Conservation (phyloP, 2,888 invertebrate genomes). For the Drosophila percnosoma region DNA sequence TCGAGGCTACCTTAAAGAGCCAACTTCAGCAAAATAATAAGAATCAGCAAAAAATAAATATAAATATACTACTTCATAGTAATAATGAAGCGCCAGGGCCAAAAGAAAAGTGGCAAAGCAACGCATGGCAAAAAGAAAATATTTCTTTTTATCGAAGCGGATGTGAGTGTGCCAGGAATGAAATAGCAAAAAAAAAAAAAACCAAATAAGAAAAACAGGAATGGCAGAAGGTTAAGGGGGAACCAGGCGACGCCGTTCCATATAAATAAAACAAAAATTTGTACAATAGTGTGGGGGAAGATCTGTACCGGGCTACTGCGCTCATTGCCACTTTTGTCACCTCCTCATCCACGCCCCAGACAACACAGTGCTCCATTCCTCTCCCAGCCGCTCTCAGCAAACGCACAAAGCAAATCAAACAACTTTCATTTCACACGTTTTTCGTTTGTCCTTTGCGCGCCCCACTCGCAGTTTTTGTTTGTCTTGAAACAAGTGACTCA, state of each 20-base stretch:
- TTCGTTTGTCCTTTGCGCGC: slow-evolving; percentile 56
- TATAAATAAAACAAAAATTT: slow-evolving; percentile 76
- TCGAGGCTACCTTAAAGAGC: slow-evolving; percentile 71
- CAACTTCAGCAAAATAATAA: slow-evolving; percentile 67
- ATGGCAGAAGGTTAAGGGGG: slow-evolving; percentile 17
- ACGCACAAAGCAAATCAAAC: slow-evolving; percentile 65
- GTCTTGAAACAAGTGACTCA: slow-evolving; percentile 75
- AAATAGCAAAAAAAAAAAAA: slow-evolving; percentile 59
- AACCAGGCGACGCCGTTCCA: slow-evolving; percentile 52
- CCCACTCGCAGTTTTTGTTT: slow-evolving; percentile 55
- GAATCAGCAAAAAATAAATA: slow-evolving; percentile 56
- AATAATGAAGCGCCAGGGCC: slow-evolving; percentile 68
- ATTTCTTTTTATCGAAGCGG: slow-evolving; percentile 83
- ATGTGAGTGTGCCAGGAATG: slow-evolving; percentile 79
- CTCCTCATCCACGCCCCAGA: slow-evolving; percentile 13
- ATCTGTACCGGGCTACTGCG: slow-evolving; percentile 21
- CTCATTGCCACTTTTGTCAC: slow-evolving; percentile 56
- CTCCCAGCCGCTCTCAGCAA: not conserved
- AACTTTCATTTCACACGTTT: slow-evolving; percentile 79
- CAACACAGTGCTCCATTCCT: not conserved
- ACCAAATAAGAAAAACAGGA: slow-evolving; percentile 32
- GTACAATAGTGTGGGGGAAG: slow-evolving; percentile 37
- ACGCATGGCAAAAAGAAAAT: slow-evolving; percentile 78
- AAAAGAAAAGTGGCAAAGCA: slow-evolving; percentile 66
- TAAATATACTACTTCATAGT: slow-evolving; percentile 70